A percentile compares a stretch with the other conserved stretches of the same genome.
These are phyloP conservation scores for Bhutanitis thaidina DNA, from an alignment of 2,888 invertebrate species.

Conservation along the genomic window DNA sequence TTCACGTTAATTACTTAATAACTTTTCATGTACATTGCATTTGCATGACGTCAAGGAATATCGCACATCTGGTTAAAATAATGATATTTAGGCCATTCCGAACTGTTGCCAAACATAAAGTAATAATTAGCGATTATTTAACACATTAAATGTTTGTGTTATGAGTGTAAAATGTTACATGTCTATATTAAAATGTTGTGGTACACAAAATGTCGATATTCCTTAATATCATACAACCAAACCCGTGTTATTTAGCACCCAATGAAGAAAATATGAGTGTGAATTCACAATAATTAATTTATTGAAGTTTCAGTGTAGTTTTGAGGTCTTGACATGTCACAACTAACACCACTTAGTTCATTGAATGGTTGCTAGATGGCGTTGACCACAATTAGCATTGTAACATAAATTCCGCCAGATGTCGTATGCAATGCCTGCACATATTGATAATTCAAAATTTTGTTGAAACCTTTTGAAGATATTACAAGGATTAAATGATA, in stretches of 20 bases:
- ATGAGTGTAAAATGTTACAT: background rate
- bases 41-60: conserved; percentile 39
- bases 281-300: conserved; percentile 18
- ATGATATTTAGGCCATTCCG: conserved; percentile 33
- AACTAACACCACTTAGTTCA: conserved; percentile 49
- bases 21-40: conserved; percentile 17
- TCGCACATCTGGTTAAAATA: conserved; percentile 47
- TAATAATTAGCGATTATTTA: too few species aligned
- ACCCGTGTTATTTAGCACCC: conserved; percentile 47
- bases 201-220: conserved; percentile 56
- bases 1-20: conserved; percentile 16
- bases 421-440: background rate
- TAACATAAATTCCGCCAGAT: conserved; percentile 1
- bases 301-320: conserved; percentile 4
- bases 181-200: conserved; percentile 12
- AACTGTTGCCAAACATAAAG: background rate
- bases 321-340: conserved; percentile 7
- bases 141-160: background rate
- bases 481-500: background rate
- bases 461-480: background rate
- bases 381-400: conserved; percentile 17
- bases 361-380: conserved; percentile 46
- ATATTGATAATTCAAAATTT: conserved; percentile 12
- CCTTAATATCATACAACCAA: conserved; percentile 30
- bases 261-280: conserved; percentile 39